These are phyloP conservation scores for Aplodontia rufa DNA, from an alignment of 2,113 vertebrate genomes.

Conservation along the genomic window DNA sequence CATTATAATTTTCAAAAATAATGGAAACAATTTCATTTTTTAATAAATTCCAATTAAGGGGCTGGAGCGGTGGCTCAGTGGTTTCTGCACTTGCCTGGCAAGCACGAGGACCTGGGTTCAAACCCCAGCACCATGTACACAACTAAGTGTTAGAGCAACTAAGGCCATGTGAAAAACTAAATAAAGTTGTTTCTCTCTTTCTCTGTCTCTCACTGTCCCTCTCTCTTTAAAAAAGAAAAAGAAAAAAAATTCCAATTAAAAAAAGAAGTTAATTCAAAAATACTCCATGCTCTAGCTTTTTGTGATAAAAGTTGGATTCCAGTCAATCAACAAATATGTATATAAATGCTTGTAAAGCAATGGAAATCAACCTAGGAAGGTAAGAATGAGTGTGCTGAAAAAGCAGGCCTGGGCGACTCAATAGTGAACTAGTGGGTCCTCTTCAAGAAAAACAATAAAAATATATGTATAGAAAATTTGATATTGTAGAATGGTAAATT, in stretches of 20 bases:
- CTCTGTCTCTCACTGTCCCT: too few relatives aligned
- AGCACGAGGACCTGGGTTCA: too few relatives aligned
- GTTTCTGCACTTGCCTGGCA: too few relatives aligned
- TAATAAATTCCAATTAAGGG: background rate
- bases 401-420: background rate
- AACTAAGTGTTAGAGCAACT: too few relatives aligned
- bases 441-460: constrained; percentile 20
- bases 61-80: too few relatives aligned
- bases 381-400: background rate
- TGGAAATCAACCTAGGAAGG: background rate
- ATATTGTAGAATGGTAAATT: background rate
- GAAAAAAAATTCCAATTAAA: too few relatives aligned
- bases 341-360: background rate
- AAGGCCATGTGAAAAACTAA: too few relatives aligned
- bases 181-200: too few relatives aligned
- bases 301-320: background rate
- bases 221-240: too few relatives aligned
- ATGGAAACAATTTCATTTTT: background rate
- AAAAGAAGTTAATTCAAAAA: background rate
- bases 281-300: background rate
- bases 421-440: background rate
- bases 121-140: too few relatives aligned
- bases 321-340: background rate
- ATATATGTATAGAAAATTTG: background rate
- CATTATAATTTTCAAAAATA: background rate